Base-by-base conservation (phyloP, 2,888 invertebrate species). In the Tortricodes alternella region DNA sequence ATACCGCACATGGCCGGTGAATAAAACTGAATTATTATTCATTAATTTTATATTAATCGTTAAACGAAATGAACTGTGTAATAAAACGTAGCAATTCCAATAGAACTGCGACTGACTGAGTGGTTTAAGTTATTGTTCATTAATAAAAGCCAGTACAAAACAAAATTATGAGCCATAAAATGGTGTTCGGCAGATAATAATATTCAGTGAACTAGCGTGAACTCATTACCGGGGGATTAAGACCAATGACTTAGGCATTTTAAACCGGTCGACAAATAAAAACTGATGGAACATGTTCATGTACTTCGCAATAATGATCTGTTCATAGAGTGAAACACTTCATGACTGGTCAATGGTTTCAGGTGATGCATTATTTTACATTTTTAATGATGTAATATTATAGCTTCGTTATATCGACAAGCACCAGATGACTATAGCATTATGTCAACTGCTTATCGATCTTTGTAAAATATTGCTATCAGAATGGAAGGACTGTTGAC, bases 261-360 rank as follows among this genome's bases (percentile, higher is more conserved):
- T 16, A 44, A 44, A 44, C 44, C 44, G 44, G 44, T 44, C 44
- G 27, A 11, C 44, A 29, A 44, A 44, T 29, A 27, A 44, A n/a
- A 29, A 15, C 29, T 11, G 29, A 44, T 44, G 27, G 18, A 16
- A 29, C 18, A 29, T 9, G 11, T 29, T 29, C 16, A 29, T 29
- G 44, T 29, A 29, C 27, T 18, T 27, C 29, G 39, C 35, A 43
- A 32, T 52, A 34, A 41, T 58, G 24, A 41, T 24, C 41, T n/a
- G n/a, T n/a, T 41, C 41, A 9, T 23, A 8, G n/a, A 9, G 9
- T 27, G 3, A 27, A 27, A 27, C n/a, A 2, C 9, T n/a, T n/a
- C 29, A 29, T 29, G 29, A 29, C 29, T 29, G 9, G 29, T 29
- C 29, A 11, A 29, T n/a, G 4, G n/a, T n/a, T n/a, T n/a, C n/a